phyloP scores from a whole-genome alignment of 2,888 invertebrate genomes.

The Trissolcus japonicus region DNA sequence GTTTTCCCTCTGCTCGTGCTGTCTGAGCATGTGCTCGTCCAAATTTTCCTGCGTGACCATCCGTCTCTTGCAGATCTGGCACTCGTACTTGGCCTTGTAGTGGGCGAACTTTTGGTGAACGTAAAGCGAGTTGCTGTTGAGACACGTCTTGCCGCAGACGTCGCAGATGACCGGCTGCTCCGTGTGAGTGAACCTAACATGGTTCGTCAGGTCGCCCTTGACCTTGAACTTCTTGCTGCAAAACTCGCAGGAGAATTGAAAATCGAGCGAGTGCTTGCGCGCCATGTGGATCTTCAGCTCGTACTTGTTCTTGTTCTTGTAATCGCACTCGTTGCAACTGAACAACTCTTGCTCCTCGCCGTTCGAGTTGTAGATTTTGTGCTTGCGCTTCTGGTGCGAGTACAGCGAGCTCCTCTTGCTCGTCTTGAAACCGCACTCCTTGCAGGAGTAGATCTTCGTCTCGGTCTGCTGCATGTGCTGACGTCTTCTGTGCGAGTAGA shows the following conservation, averaged over 20 bases:
- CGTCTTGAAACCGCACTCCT: constrained; percentile 70
- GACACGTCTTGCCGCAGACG: constrained; percentile 70
- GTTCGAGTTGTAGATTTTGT: constrained; percentile 57
- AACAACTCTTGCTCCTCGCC: constrained; percentile 57
- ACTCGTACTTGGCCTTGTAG: constrained; percentile 73
- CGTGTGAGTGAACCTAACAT: constrained; percentile 69
- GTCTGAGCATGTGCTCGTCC: constrained; percentile 72
- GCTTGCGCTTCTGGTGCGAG: constrained; percentile 71
- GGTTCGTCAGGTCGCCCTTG: constrained; percentile 70
- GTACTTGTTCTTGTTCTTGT: constrained; percentile 68
- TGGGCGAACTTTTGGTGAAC: constrained; percentile 71
- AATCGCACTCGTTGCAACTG: constrained; percentile 66
- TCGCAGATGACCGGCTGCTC: constrained; percentile 70
- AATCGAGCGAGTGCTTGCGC: constrained; percentile 65
- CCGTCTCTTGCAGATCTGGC: constrained; percentile 71
- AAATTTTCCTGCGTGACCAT: constrained; percentile 77
- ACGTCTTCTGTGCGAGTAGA: constrained; percentile 69
- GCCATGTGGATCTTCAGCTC: constrained; percentile 68
- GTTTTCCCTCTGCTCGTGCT: constrained; percentile 72
- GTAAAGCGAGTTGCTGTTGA: constrained; percentile 69
- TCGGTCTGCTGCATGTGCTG: constrained; percentile 59
- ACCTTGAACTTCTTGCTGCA: constrained; percentile 69
- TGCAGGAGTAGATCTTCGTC: constrained; percentile 65
- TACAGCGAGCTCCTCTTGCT: constrained; percentile 68
- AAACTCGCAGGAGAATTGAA: constrained; percentile 63